phyloP scores from a whole-genome alignment of 2,113 vertebrate species.

The Xiphophorus couchianus region DNA sequence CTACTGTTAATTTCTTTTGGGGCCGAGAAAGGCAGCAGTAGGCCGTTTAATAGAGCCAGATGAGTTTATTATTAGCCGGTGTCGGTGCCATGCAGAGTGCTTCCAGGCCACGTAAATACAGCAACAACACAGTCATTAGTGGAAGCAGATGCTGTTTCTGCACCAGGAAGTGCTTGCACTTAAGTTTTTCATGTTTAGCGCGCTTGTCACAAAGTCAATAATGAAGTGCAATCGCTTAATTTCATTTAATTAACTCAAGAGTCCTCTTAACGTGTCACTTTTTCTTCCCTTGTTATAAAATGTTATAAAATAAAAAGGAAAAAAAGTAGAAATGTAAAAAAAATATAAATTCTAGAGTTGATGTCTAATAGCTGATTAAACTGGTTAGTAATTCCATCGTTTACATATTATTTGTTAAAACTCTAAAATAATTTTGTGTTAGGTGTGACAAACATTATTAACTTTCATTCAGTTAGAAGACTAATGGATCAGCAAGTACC shows the following conservation, averaged over 20 bases:
- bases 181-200: neutral
- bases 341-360: neutral
- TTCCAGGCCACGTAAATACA: constrained; percentile 14
- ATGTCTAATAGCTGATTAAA: neutral
- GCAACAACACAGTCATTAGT: constrained; percentile 15
- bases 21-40: constrained; percentile 17
- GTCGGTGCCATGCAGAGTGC: constrained; percentile 19
- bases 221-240: neutral
- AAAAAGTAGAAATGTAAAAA: neutral
- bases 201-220: neutral
- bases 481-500: neutral
- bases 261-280: neutral
- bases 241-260: neutral
- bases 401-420: too few species aligned
- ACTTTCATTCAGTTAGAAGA: neutral
- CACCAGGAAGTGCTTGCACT: neutral
- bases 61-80: constrained; percentile 20
- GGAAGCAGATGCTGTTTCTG: constrained; percentile 3
- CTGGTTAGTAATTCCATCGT: neutral
- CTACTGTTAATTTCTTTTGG: constrained; percentile 9
- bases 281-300: neutral
- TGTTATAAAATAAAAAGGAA: too few species aligned
- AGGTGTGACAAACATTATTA: neutral
- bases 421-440: neutral
- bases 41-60: constrained; percentile 17